Base-by-base conservation (phyloP, 1,140 invertebrate genomes). In the Prorops nasuta region DNA sequence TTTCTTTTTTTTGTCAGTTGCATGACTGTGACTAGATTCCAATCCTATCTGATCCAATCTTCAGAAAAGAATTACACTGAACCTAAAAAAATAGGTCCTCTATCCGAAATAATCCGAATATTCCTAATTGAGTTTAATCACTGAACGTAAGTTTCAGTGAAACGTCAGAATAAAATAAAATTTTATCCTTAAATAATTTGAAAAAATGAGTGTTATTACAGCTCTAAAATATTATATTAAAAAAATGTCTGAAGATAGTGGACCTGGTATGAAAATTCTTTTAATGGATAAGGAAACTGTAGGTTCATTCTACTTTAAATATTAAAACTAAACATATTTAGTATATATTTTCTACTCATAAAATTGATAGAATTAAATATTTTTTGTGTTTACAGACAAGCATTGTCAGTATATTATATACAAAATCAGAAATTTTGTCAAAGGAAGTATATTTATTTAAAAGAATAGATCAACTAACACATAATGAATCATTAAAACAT, bases 391-490 rank as follows among this genome's bases (percentile, higher is more conserved):
- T 83, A 10, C 73, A 96, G 92, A 98, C 92, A 1, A 92, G 92
- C 64, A 93, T 98, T 49, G 90, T 99, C 0, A 98, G 94, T 64
- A 92, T 98, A 84, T 92, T 96, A 2, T 98, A 92, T 77, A 90
- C 94, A 49, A 94, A 98, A 70, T 98, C 94, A n/a, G 96, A 99
- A 78, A 98, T 99, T 69, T 81, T 98, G 38, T 91, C 96, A 74
- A 96, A 95, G 64, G 96, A 99, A 79, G 95, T 99, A 1, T 99
- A 96, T 75, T 76, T 99, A 34, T 96, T 98, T 76, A 96, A 99
- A 74, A 82, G 92, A 54, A 86, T 99, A 19, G 95, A 98, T 72
- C 79, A 83, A 17, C 69, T 78, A 17, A 64, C 66, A 8, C 77
- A 73, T 44, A 84, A 86, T 56, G 94, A 97, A 66, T 83, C 86